Percentiles rank a stretch among this genome's conserved stretches.
Evolutionary conservation across 2,888 invertebrate genomes (phyloP).

Genomic region (Parochlus steinenii): DNA sequence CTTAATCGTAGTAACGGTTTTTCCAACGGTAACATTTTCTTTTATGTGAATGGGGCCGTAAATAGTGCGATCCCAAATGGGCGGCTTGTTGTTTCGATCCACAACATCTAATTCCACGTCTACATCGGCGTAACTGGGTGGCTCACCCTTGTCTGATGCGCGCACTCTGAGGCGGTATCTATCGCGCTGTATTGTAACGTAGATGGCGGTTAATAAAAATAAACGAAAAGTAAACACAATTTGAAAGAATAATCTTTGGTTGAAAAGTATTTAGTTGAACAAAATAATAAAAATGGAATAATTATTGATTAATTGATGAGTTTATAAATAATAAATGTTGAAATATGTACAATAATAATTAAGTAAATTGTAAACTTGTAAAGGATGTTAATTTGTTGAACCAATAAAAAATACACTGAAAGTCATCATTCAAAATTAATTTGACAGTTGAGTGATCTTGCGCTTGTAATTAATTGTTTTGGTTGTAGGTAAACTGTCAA

Average conservation of each 20-base stretch:
- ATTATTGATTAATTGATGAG: not conserved
- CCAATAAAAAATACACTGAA: no score
- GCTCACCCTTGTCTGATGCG: constrained; percentile 88
- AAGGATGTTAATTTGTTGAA: no score
- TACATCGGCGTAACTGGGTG: constrained; percentile 86
- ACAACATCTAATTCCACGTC: constrained; percentile 97
- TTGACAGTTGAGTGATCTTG: no score
- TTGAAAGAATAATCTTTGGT: not conserved
- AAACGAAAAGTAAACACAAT: constrained; percentile 7
- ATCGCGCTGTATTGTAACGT: constrained; percentile 52
- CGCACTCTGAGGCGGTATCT: constrained; percentile 91
- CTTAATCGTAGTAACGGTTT: constrained; percentile 95
- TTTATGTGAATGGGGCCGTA: constrained; percentile 96
- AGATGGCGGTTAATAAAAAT: constrained; percentile 11
- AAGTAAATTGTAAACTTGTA: no score
- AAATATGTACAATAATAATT: no score
- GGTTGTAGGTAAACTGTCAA: no score
- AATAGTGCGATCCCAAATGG: constrained; percentile 86
- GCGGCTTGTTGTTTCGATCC: constrained; percentile 96
- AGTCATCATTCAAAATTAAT: no score
- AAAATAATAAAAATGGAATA: constrained; percentile 8
- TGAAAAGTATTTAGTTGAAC: not conserved
- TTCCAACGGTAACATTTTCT: constrained; percentile 98
- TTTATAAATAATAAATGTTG: no score
- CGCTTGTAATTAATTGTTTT: no score